These are phyloP conservation scores for Proteles cristata DNA, from an alignment of 2,113 vertebrate species.

Conservation along the genomic window DNA sequence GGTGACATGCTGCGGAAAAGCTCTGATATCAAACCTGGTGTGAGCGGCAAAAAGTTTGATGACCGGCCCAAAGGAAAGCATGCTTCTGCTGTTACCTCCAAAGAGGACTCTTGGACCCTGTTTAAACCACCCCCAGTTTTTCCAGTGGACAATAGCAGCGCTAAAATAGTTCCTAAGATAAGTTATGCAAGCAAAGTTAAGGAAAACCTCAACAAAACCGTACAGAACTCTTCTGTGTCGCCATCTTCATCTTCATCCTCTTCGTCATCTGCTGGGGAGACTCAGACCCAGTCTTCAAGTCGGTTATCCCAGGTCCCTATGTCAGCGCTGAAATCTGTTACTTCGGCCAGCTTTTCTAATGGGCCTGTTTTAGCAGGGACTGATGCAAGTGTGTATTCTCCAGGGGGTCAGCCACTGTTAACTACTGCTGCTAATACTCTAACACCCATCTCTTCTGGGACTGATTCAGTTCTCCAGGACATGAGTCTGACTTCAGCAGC, in stretches of 20 bases:
- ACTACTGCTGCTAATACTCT: slow-evolving; percentile 92
- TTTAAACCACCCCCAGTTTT: slow-evolving; percentile 99
- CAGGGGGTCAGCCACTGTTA: slow-evolving; percentile 91
- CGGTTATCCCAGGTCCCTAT: slow-evolving; percentile 97
- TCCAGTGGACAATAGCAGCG: slow-evolving; percentile 99
- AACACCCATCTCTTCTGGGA: slow-evolving; percentile 87
- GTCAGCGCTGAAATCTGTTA: slow-evolving; percentile 99
- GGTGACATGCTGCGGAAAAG: slow-evolving; percentile 92
- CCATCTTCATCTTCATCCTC: slow-evolving; percentile 84
- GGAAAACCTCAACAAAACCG: slow-evolving; percentile 99
- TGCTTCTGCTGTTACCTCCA: slow-evolving; percentile 87
- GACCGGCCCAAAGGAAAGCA: slow-evolving; percentile 96
- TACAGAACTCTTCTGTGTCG: slow-evolving; percentile 87
- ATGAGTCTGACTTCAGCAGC: slow-evolving; percentile 86
- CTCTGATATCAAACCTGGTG: slow-evolving; percentile 92
- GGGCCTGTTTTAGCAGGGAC: slow-evolving; percentile 93
- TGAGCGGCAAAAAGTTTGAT: slow-evolving; percentile 93
- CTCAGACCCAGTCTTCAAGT: slow-evolving; percentile 89
- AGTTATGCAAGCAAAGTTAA: slow-evolving; percentile 99
- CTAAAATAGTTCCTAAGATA: slow-evolving; percentile 99
- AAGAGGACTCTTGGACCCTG: slow-evolving; percentile 99
- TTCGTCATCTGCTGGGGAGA: slow-evolving; percentile 86
- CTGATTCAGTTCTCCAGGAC: slow-evolving; percentile 92
- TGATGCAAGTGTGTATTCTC: slow-evolving; percentile 89
- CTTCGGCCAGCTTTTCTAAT: slow-evolving; percentile 96